phyloP scores from a whole-genome alignment of 2,113 vertebrate species.

The Campylorhamphus procurvoides region DNA sequence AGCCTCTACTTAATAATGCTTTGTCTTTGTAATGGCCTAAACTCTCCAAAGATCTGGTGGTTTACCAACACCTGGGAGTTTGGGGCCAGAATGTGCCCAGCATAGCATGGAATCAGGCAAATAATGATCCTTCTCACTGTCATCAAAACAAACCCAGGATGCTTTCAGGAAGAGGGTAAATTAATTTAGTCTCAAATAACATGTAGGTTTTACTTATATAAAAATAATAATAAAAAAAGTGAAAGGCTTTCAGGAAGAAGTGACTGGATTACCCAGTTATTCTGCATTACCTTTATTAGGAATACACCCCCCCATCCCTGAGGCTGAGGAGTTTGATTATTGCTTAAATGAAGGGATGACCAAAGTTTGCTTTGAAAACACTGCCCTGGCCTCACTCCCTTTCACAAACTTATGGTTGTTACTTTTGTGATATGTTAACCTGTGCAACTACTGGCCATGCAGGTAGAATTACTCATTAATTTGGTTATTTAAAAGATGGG shows the following conservation, averaged over 20 bases:
- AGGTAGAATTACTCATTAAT: neutral
- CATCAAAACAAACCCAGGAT: neutral
- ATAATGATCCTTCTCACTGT: accelerated
- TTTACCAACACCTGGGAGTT: neutral
- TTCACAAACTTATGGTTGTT: neutral
- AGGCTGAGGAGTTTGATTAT: neutral
- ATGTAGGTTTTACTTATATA: neutral
- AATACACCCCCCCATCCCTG: neutral
- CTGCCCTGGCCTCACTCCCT: neutral
- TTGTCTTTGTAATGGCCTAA: neutral
- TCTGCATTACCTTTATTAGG: neutral
- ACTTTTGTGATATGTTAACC: neutral
- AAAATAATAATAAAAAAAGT: neutral
- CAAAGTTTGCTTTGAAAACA: neutral
- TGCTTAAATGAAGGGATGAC: neutral
- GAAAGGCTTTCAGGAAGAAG: neutral
- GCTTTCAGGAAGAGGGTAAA: neutral
- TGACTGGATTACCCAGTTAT: neutral
- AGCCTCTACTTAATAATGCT: neutral
- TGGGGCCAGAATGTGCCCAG: neutral
- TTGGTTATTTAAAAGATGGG: neutral
- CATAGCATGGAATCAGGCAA: neutral
- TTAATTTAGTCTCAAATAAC: neutral
- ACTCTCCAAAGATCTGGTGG: neutral
- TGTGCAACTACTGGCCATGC: neutral